A percentile compares a stretch with the other conserved stretches of the same genome.
Conservation (phyloP, 2,888 invertebrate species). For the Zelleria hepariella region DNA sequence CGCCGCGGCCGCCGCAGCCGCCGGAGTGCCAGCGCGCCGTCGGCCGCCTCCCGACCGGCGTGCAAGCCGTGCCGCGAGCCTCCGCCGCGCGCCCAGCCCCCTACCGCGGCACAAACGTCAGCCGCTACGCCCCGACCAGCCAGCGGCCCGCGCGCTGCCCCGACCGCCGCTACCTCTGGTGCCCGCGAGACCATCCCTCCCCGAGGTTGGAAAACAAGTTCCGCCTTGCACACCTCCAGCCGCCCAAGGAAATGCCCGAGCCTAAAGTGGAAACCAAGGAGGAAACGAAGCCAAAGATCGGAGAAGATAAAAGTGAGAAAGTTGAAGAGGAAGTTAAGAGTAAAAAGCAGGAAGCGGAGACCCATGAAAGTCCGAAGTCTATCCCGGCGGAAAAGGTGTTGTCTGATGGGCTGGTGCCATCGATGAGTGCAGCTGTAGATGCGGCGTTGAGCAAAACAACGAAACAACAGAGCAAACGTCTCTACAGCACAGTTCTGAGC, state of each 20-base stretch:
- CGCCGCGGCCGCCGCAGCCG: conserved; percentile 43
- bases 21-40: conserved; percentile 49
- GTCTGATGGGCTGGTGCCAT: conserved; percentile 38
- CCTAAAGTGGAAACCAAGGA: conserved; percentile 6
- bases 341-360: conserved; percentile 15
- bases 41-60: conserved; percentile 48
- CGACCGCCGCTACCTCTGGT: conserved; percentile 50
- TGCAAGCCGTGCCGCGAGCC: conserved; percentile 48
- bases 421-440: conserved; percentile 46
- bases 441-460: conserved; percentile 18
- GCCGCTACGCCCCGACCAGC: conserved; percentile 54
- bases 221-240: conserved; percentile 12
- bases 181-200: conserved; percentile 47
- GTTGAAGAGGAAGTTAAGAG: background rate
- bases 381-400: no score
- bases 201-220: conserved; percentile 37
- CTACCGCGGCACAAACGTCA: conserved; percentile 56
- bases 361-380: background rate
- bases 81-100: conserved; percentile 41
- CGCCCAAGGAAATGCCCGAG: background rate
- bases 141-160: conserved; percentile 44
- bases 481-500: conserved; percentile 69
- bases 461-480: conserved; percentile 59
- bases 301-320: background rate
- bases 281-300: background rate